phyloP scores from a whole-genome alignment of 2,797 vertebrate genomes.

The Geotrypetes seraphini region DNA sequence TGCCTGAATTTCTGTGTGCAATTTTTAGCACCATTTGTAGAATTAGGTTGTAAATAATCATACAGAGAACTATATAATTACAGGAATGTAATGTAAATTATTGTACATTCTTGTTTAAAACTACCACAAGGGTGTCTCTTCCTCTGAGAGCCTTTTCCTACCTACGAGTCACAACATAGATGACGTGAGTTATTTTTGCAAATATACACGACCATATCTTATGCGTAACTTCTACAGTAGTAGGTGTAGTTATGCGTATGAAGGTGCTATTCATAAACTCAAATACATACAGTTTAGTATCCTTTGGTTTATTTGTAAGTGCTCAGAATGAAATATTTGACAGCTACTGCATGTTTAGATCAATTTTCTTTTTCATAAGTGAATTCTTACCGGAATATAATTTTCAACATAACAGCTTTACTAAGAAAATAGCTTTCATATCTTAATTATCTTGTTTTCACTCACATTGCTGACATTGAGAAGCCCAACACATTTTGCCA shows the following conservation, averaged over 20 bases:
- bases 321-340: slow-evolving; percentile 23
- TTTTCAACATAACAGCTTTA: no score
- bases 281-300: slow-evolving; percentile 1
- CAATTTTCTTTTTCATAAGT: no score
- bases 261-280: background rate
- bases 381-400: no score
- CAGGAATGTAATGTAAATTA: slow-evolving; percentile 34
- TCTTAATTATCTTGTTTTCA: background rate
- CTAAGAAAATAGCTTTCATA: background rate
- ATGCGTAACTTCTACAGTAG: slow-evolving; percentile 16
- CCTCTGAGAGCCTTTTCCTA: slow-evolving; percentile 20
- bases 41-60: no score
- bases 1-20: no score
- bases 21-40: no score
- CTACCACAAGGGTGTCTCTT: slow-evolving; percentile 26
- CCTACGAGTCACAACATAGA: slow-evolving; percentile 22
- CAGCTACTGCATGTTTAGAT: no score
- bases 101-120: slow-evolving; percentile 37
- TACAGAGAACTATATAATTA: slow-evolving; percentile 50
- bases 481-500: no score
- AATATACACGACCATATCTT: slow-evolving; percentile 25
- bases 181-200: slow-evolving; percentile 27
- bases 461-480: slow-evolving; percentile 4
- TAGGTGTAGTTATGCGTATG: slow-evolving; percentile 19
- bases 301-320: slow-evolving; percentile 33